phyloP scores from a whole-genome alignment of 92 coral and sea anemone species.

The Zoanthus gigantus region DNA sequence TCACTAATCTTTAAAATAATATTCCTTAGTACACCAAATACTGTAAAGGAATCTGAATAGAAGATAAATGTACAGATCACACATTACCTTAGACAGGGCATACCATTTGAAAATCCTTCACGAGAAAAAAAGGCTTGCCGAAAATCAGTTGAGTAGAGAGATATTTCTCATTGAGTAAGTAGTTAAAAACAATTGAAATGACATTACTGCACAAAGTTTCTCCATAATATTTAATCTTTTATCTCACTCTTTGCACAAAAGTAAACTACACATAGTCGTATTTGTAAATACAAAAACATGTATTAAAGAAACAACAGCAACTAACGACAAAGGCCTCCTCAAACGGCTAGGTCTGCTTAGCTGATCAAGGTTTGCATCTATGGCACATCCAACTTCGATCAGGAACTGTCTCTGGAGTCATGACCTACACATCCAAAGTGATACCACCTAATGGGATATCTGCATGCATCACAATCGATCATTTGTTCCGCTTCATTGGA shows the following conservation, averaged over 20 bases:
- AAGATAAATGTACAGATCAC: background rate
- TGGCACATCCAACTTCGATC: too few species aligned
- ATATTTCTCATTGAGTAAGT: background rate
- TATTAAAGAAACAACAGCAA: slow-evolving; percentile 10
- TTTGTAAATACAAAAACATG: background rate
- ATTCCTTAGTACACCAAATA: background rate
- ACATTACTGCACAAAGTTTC: slow-evolving; percentile 3
- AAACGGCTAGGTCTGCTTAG: too few species aligned
- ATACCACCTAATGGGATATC: too few species aligned
- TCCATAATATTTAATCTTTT: background rate
- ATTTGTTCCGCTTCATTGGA: too few species aligned
- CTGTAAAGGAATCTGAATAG: background rate
- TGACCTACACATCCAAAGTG: too few species aligned
- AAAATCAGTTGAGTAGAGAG: too few species aligned
- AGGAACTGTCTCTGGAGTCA: too few species aligned
- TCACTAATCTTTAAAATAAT: background rate
- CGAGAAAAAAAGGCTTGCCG: background rate
- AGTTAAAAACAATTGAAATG: slow-evolving; percentile 9
- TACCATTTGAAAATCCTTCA: background rate
- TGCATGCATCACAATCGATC: too few species aligned
- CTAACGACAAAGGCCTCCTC: background rate
- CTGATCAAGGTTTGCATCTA: too few species aligned
- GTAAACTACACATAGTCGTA: background rate
- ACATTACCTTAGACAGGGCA: background rate
- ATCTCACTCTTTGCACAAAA: background rate